Base-by-base conservation (phyloP, 2,888 invertebrate species). In the Resseliella maxima region DNA sequence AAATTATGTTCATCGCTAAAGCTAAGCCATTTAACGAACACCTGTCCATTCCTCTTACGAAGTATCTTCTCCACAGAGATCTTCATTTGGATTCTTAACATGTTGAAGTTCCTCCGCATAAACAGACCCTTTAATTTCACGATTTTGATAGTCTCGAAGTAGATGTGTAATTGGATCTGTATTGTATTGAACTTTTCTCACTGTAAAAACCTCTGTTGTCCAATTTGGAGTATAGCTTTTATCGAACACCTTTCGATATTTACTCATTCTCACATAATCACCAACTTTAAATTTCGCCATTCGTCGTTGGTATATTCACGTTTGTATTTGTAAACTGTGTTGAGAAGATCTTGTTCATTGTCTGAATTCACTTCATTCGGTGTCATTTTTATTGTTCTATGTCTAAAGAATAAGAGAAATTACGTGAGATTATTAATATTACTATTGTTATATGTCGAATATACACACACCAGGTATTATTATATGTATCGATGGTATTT, bases 391-490 rank as follows among this genome's bases (percentile, higher is more conserved):
- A 88, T 89, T 41, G 88, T 88, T 59, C 87, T 27, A 87, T 89
- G 89, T 83, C 87, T 87, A 18, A 5, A 31, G 24, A 15, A 64
- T 24, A 64, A 64, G 24, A 64, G 27, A 64, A 15, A 64, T 3
- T 12, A 15, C 8, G 8, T 12, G 46, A 46, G 46, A 46, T n/a
- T n/a, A n/a, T n/a, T n/a, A n/a, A 41, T 41, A 41, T 41, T 18
- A 18, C 18, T 50, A 50, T 50, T 50, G 2, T 50, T 50, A 8
- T 18, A 50, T 15, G 18, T 50, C 46, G 41, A 64, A 2, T 27
- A 64, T 87, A 89, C 24, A 90, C 90, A 87, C 88, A 89, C 21
- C 64, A 15, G 8, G 87, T 88, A 86, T 89, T 87, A 87, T 90
- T 90, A 87, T 90, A 90, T 35, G 87, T 87, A 31, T 88, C n/a